Base-by-base conservation (phyloP, 1,140 invertebrate species). In the Meloidogyne floridensis region DNA sequence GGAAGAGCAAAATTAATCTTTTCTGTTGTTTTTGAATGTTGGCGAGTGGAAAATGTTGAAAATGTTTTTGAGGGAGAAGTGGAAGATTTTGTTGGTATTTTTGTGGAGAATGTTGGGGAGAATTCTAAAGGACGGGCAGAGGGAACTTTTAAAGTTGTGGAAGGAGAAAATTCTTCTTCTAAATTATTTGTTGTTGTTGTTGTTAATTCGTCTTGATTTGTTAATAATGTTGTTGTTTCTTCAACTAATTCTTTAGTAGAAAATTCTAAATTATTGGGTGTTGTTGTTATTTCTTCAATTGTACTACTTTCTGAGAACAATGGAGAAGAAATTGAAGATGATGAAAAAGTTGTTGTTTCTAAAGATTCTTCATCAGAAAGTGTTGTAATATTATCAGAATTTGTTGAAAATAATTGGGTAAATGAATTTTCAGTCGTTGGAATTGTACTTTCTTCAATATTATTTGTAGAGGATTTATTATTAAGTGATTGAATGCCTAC, bases 1-100 rank as follows among this genome's bases (percentile, higher is more conserved):
- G 54, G 51, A 13, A 84, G 56, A 11, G 82, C 77, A 65, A 83
- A 83, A 53, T 69, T 32, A 69, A 72, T n/a, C 8, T 53, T 53
- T 47, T 72, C 65, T 69, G 10, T 6, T n/a, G 15, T 42, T 69
- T n/a, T 32, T 10, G 2, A 43, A 42, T 2, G 10, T 79, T 43
- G 15, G 3, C 15, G 6, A 65, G 59, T n/a, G 7, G 59, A 65
- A n/a, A 6, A n/a, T 65, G 15, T 65, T 65, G 59, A 65, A n/a
- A 6, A n/a, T 65, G 15, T 65, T 65, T n/a, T 65, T 65, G 59
- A n/a, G 15, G n/a, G 15, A 3, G n/a, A n/a, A 65, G 59, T n/a
- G 7, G 59, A 65, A n/a, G 5, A 7, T n/a, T 6, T 65, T 65
- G 15, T 65, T n/a, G 15, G 5, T 65, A 11, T 65, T 65, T n/a